These are phyloP conservation scores for Dione juno DNA, from an alignment of 2,888 invertebrate genomes.

Conservation along the genomic window DNA sequence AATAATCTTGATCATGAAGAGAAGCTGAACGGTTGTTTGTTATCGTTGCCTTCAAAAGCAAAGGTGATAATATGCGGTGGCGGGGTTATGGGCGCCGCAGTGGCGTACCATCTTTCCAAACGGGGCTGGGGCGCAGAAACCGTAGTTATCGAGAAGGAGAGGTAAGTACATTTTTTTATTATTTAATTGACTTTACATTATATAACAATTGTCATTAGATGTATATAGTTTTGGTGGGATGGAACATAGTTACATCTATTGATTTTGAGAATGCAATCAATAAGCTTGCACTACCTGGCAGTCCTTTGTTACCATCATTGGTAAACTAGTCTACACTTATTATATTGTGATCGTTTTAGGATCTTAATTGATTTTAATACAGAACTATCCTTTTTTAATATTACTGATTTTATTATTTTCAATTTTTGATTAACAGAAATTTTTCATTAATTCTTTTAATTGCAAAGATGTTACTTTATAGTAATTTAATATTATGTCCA, in stretches of 20 bases:
- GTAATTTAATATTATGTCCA: neutral
- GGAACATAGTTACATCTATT: slow-evolving; percentile 3
- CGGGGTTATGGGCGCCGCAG: slow-evolving; percentile 95
- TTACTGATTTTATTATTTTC: too few species aligned
- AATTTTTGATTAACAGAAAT: neutral
- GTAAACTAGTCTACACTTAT: neutral
- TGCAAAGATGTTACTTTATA: neutral
- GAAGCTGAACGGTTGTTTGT: slow-evolving; percentile 63
- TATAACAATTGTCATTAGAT: slow-evolving; percentile 31
- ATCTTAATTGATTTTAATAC: neutral
- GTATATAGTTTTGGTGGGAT: slow-evolving; percentile 4
- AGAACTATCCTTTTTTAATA: neutral
- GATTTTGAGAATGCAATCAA: slow-evolving; percentile 10
- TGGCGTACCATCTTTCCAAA: slow-evolving; percentile 94
- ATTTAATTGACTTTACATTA: slow-evolving; percentile 30
- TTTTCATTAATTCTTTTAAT: neutral
- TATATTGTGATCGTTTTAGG: neutral
- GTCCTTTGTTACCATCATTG: neutral
- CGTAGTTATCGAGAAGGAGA: slow-evolving; percentile 92
- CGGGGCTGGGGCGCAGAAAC: slow-evolving; percentile 93
- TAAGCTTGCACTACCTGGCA: slow-evolving; percentile 5
- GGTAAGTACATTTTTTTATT: slow-evolving; percentile 72
- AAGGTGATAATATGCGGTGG: slow-evolving; percentile 95
- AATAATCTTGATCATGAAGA: slow-evolving; percentile 66
- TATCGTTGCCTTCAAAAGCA: slow-evolving; percentile 75